Evolutionary conservation across 1,140 invertebrate species (phyloP).

Genomic region (Hydropsyche tenuis): DNA sequence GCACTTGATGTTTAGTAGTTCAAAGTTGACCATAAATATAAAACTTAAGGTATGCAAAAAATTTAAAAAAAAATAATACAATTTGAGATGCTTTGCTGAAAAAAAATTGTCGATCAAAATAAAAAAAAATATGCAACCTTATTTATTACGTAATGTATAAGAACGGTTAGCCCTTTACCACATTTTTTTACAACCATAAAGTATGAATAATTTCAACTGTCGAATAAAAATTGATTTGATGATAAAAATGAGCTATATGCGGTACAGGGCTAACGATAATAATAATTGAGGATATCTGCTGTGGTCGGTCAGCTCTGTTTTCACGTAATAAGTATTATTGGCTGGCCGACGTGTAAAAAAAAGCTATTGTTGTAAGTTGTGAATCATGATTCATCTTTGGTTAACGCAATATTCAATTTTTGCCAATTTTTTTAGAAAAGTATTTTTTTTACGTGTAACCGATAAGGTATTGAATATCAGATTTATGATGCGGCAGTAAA

Average conservation of each 20-base stretch:
- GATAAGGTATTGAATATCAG: neutral
- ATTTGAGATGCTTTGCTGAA: slow-evolving; percentile 28
- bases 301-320: neutral
- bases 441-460: neutral
- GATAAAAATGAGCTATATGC: no score
- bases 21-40: slow-evolving; percentile 26
- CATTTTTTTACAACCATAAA: no score
- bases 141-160: no score
- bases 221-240: no score
- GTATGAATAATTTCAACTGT: no score
- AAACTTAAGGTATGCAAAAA: slow-evolving; percentile 23
- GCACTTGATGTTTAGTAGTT: slow-evolving; percentile 33
- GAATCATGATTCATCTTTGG: neutral
- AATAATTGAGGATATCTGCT: slow-evolving; percentile 8
- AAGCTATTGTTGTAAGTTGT: slow-evolving; percentile 18
- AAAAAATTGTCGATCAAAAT: neutral
- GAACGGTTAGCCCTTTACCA: no score
- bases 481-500: neutral
- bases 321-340: neutral
- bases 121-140: no score
- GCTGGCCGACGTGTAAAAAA: slow-evolving; percentile 5
- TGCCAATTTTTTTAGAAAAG: neutral
- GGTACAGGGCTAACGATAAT: no score
- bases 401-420: neutral
- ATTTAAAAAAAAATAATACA: slow-evolving; percentile 22